These are phyloP conservation scores for Drosophila orena DNA, from an alignment of 1,140 invertebrate species.

Conservation along the genomic window DNA sequence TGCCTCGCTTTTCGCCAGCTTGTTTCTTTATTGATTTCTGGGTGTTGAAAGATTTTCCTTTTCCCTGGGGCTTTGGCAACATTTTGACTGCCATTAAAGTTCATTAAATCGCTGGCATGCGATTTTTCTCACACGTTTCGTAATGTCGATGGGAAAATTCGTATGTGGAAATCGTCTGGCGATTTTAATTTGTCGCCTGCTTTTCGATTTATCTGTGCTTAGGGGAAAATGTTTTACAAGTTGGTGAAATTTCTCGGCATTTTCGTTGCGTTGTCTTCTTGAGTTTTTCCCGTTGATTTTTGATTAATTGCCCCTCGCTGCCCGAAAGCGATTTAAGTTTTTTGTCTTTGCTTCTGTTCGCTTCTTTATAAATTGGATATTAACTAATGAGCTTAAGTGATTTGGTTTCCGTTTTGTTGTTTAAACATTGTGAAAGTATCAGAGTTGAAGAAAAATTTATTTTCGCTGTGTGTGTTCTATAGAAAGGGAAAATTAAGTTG, in stretches of 20 bases:
- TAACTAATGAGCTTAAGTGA: constrained; percentile 82
- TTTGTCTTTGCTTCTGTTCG: constrained; percentile 27
- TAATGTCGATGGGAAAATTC: constrained; percentile 53
- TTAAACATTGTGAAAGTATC: constrained; percentile 56
- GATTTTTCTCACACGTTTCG: constrained; percentile 52
- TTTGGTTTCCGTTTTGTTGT: constrained; percentile 40
- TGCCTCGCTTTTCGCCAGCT: background rate
- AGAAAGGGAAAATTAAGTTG: constrained; percentile 45
- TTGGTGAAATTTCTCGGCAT: constrained; percentile 64
- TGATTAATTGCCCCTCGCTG: constrained; percentile 64
- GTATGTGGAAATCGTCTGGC: constrained; percentile 39
- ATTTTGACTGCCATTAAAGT: constrained; percentile 31
- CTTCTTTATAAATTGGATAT: constrained; percentile 79
- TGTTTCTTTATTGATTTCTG: constrained; percentile 40
- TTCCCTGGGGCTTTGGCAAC: constrained; percentile 33
- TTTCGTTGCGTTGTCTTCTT: constrained; percentile 15
- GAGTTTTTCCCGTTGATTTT: constrained; percentile 42
- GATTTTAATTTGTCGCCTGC: constrained; percentile 70
- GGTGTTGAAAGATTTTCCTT: constrained; percentile 26
- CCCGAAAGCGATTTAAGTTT: constrained; percentile 37
- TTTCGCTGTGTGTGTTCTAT: constrained; percentile 57
- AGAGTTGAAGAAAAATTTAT: constrained; percentile 30
- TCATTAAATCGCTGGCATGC: constrained; percentile 26
- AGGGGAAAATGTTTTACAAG: constrained; percentile 72
- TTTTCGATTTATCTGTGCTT: constrained; percentile 18